Base-by-base conservation (phyloP, 1,140 invertebrate species). In the Lordiphosa stackelbergi region DNA sequence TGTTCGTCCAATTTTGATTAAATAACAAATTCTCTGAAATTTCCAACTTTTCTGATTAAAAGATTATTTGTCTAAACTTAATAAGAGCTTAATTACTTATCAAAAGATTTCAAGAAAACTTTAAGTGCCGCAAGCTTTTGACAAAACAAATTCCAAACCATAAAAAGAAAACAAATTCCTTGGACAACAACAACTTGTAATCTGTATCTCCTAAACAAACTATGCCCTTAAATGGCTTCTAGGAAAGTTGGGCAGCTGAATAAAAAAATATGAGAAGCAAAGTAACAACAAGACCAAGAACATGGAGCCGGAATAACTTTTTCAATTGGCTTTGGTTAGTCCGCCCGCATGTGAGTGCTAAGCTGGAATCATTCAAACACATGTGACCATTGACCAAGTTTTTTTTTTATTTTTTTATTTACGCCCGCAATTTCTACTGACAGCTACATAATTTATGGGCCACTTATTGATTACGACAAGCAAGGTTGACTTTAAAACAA, bases 361-460 rank as follows among this genome's bases (percentile, higher is more conserved):
- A 75, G 47, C 63, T 66, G 52, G 69, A 69, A 70, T 73, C 70
- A 70, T 62, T 73, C 63, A 77, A 64, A 47, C 70, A 74, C 71
- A 70, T 66, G 55, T 75, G 70, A 66, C 59, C 60, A 73, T 69
- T 59, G 53, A 57, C 43, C 43, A 46, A 46, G 43, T 46, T 22
- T 6, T 13, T 12, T 47, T 37, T 45, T 36, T n/a, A n/a, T n/a
- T 52, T 45, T 60, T 66, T 64, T 77, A 73, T 78, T 62, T 78
- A 64, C 55, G 57, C 37, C 49, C 52, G 53, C 69, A 42, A 71
- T 64, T 71, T 63, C 53, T 52, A 73, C 59, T 71, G 75, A 83
- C 75, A 79, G 75, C 46, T 68, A 56, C 72, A 81, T 74, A 81
- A 81, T 81, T 79, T 79, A 79, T 79, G 77, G 59, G 51, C 58